Percentiles rank a stretch among this genome's conserved stretches.
These are phyloP conservation scores for Toxotes lorentzi DNA, from an alignment of 2,797 vertebrate genomes.

Conservation along the genomic window DNA sequence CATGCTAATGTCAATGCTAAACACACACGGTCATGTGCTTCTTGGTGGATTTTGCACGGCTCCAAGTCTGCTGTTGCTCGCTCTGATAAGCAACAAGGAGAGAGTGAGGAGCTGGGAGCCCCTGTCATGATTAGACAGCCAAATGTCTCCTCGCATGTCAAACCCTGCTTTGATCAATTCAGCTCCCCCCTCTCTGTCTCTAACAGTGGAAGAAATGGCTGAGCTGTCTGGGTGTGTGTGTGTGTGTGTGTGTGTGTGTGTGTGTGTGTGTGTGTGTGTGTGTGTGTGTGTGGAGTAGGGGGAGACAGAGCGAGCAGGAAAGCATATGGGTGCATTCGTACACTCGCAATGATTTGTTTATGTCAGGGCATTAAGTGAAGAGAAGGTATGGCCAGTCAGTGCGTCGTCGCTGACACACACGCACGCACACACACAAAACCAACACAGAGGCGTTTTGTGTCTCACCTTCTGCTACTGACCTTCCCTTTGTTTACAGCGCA, in stretches of 20 bases:
- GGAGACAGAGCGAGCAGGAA: conserved; percentile 50
- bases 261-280: neutral
- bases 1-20: conserved; percentile 54
- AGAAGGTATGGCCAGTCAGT: conserved; percentile 53
- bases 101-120: conserved; percentile 64
- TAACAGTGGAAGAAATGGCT: conserved; percentile 49
- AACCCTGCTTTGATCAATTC: conserved; percentile 71
- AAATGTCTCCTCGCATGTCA: conserved; percentile 76
- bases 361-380: conserved; percentile 54
- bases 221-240: conserved; percentile 12
- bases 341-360: conserved; percentile 63
- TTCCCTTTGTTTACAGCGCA: conserved; percentile 94
- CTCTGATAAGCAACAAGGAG: conserved; percentile 48
- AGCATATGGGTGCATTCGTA: conserved; percentile 60
- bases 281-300: conserved; percentile 22
- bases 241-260: neutral
- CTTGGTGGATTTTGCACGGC: conserved; percentile 46
- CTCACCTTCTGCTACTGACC: conserved; percentile 89
- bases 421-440: conserved; percentile 53
- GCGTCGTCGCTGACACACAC: conserved; percentile 9
- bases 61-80: conserved; percentile 47
- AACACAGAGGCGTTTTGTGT: conserved; percentile 80
- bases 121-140: conserved; percentile 76
- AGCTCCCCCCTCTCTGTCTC: conserved; percentile 35
- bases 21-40: conserved; percentile 55